Conservation (phyloP, 1,140 invertebrate genomes). For the Cryptotermes secundus region DNA sequence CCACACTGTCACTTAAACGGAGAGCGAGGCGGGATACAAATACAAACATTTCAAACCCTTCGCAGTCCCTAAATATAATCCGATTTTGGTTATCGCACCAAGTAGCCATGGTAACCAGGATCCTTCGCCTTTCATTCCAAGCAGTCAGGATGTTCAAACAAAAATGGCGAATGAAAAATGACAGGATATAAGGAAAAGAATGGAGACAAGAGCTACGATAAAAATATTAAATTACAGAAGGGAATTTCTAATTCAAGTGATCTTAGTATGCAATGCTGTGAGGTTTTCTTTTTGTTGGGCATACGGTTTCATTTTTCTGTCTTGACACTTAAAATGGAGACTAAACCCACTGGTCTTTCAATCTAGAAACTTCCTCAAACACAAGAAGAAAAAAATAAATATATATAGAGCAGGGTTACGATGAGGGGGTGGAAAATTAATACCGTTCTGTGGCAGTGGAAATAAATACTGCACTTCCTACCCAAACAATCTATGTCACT, state of each 20-base stretch:
- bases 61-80: no score
- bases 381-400: constrained; percentile 3
- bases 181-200: no score
- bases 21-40: no score
- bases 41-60: no score
- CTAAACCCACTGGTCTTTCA: constrained; percentile 9
- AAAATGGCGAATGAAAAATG: no score
- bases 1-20: no score
- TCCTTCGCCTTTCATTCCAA: no score
- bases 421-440: constrained; percentile 8
- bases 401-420: not conserved
- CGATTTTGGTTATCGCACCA: no score
- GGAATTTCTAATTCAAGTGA: not conserved
- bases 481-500: constrained; percentile 19
- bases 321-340: not conserved
- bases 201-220: not conserved
- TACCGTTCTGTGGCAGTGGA: constrained; percentile 19
- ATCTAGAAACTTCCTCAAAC: not conserved
- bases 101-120: no score
- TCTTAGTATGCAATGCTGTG: not conserved
- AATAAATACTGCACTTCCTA: constrained; percentile 27
- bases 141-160: no score
- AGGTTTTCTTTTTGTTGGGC: not conserved
- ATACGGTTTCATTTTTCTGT: constrained; percentile 8
- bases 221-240: constrained; percentile 1